phyloP scores from a whole-genome alignment of 2,797 vertebrate genomes.

The Myotis pilosus region DNA sequence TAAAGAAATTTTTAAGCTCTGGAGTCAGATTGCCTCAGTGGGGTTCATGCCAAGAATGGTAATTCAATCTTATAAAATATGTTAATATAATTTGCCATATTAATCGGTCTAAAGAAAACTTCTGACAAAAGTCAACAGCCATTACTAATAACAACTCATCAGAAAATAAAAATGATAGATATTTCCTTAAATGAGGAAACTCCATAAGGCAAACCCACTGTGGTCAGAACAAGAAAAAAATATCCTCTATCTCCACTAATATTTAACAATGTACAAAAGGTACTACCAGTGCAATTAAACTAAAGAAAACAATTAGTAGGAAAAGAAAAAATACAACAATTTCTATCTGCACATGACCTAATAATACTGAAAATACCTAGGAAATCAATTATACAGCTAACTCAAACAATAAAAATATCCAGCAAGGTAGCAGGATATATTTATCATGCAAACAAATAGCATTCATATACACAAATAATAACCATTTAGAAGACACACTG shows the following conservation, averaged over 20 bases:
- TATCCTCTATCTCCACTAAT: not conserved
- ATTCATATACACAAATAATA: not conserved
- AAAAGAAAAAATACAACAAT: not conserved
- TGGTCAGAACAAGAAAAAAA: not conserved
- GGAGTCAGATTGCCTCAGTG: not conserved
- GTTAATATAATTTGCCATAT: not conserved
- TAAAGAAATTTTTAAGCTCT: not conserved
- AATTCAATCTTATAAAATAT: not conserved
- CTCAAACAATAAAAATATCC: not conserved
- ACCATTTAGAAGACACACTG: not conserved
- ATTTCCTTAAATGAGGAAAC: slow-evolving; percentile 34
- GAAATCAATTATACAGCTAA: not conserved
- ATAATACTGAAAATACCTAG: not conserved
- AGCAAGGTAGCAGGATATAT: not conserved
- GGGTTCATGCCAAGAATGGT: not conserved
- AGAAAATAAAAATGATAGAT: not conserved
- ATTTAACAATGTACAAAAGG: not conserved
- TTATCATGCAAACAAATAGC: not conserved
- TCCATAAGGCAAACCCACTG: not conserved
- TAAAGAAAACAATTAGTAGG: not conserved
- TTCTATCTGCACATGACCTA: not conserved
- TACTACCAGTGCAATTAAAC: not conserved
- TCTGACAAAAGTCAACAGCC: not conserved
- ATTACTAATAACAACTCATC: not conserved
- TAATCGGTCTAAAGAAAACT: not conserved